Percentiles rank a stretch among this genome's conserved stretches.
phyloP scores from a whole-genome alignment of 1,140 invertebrate species.

The Trichonephila clavata region DNA sequence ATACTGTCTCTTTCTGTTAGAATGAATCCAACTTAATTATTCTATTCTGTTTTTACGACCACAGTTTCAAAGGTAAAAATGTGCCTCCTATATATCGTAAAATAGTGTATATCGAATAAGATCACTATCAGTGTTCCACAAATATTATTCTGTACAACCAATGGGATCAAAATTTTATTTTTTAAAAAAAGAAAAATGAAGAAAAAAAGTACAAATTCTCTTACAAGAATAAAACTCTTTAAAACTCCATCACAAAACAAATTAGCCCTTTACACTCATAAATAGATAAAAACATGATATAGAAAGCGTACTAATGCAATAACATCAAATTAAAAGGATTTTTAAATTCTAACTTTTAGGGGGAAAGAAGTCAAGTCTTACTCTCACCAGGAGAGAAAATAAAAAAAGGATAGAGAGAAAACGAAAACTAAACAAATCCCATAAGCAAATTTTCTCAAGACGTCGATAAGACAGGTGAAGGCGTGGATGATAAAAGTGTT shows the following conservation, averaged over 20 bases:
- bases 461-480: conserved; percentile 21
- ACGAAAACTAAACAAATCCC: not conserved
- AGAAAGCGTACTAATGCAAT: not conserved
- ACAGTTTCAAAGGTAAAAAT: too few species aligned
- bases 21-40: too few species aligned
- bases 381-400: not conserved
- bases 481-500: conserved; percentile 28
- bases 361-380: not conserved
- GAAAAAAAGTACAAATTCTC: too few species aligned
- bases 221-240: not conserved
- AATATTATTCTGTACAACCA: too few species aligned
- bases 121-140: too few species aligned
- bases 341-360: not conserved
- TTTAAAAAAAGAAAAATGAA: too few species aligned
- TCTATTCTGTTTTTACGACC: too few species aligned
- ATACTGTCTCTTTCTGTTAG: too few species aligned
- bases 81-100: too few species aligned
- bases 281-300: not conserved
- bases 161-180: too few species aligned
- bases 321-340: not conserved
- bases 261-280: not conserved
- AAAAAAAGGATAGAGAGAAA: not conserved
- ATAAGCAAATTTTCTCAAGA: not conserved
- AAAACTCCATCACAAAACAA: not conserved
- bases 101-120: too few species aligned